phyloP scores from a whole-genome alignment of 2,113 vertebrate genomes.

The Ornithorhynchus anatinus region DNA sequence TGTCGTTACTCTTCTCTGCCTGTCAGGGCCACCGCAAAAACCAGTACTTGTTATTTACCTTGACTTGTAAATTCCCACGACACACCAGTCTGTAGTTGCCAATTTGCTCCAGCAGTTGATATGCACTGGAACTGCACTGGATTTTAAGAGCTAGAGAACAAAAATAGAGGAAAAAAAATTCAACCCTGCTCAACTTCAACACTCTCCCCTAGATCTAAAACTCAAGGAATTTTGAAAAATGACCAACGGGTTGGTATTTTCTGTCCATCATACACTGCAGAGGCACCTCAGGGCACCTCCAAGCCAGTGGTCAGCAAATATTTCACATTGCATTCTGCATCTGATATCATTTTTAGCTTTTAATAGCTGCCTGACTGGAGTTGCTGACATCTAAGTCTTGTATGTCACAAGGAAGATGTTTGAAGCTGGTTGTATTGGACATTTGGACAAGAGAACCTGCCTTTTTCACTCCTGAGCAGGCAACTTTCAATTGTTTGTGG shows the following conservation, averaged over 20 bases:
- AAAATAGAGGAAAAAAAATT: constrained; percentile 21
- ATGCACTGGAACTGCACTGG: constrained; percentile 83
- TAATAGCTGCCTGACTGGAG: not conserved
- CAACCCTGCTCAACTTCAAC: too few species aligned
- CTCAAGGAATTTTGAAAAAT: not conserved
- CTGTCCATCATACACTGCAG: not conserved
- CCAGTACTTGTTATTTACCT: constrained; percentile 73
- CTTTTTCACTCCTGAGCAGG: not conserved
- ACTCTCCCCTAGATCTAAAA: constrained; percentile 15
- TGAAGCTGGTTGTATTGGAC: not conserved
- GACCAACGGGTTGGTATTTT: not conserved
- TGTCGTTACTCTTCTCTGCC: too few species aligned
- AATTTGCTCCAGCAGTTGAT: constrained; percentile 87
- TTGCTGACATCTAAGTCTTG: not conserved
- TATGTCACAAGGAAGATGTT: not conserved
- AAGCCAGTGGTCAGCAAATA: not conserved
- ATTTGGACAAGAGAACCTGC: not conserved
- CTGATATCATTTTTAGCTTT: constrained; percentile 16
- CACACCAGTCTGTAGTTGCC: constrained; percentile 81
- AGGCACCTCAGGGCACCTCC: constrained; percentile 1
- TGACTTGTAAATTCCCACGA: constrained; percentile 83
- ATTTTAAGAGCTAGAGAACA: constrained; percentile 86
- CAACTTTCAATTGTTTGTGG: not conserved
- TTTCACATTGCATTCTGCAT: not conserved
- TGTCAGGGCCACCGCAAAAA: too few species aligned